A percentile compares a stretch with the other conserved stretches of the same genome.
Evolutionary conservation across 2,113 vertebrate species (phyloP).

Genomic region (Charina bottae): DNA sequence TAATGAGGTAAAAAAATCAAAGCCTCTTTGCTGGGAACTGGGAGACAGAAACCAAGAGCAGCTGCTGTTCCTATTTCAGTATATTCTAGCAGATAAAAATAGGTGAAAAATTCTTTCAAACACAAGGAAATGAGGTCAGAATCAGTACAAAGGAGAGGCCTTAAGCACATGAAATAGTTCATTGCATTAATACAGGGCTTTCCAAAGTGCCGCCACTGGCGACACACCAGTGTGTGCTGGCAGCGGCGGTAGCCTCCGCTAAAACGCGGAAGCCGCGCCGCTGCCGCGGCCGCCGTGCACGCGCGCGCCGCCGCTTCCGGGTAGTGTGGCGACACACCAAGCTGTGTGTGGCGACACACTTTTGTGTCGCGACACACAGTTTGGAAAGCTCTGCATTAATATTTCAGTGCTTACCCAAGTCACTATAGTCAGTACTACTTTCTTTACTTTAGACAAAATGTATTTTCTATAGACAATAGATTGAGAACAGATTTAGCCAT

Average conservation of each 20-base stretch:
- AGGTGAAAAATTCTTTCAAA: background rate
- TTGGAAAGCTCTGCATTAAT: too few relatives aligned
- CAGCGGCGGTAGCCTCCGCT: too few relatives aligned
- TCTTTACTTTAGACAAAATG: background rate
- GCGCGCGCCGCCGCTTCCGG: too few relatives aligned
- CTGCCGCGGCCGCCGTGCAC: too few relatives aligned
- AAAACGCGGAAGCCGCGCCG: too few relatives aligned
- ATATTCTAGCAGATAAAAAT: background rate
- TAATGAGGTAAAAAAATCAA: background rate
- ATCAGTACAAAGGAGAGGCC: background rate
- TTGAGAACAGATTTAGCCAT: background rate
- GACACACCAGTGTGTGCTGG: too few relatives aligned
- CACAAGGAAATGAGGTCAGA: background rate
- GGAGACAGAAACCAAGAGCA: background rate
- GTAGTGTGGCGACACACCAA: too few relatives aligned
- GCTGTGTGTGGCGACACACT: too few relatives aligned
- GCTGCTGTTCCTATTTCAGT: background rate
- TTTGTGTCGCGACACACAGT: too few relatives aligned
- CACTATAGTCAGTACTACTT: background rate
- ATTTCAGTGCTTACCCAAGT: background rate
- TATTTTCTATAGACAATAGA: background rate
- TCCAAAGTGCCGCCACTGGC: too few relatives aligned
- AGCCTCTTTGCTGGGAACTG: background rate
- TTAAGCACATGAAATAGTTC: background rate
- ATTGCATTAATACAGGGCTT: background rate